Percentiles rank a stretch among this genome's conserved stretches.
Evolutionary conservation across 2,888 invertebrate genomes (phyloP).

Genomic region (Xestia sexstrigata): DNA sequence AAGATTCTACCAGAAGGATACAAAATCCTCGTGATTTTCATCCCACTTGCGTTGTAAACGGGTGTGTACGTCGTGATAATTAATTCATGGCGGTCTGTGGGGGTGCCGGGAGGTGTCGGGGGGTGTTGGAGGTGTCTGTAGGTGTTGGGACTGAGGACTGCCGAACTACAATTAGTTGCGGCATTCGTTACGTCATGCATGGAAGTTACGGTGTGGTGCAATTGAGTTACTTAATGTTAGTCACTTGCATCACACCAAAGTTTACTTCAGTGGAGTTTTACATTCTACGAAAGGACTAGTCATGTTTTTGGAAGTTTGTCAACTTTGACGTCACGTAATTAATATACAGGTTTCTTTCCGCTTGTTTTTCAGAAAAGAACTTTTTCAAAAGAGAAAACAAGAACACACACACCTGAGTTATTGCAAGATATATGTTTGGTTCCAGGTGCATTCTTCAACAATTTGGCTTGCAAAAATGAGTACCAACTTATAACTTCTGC

Average conservation of each 20-base stretch:
- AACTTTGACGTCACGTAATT: not conserved
- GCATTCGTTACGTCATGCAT: slow-evolving; percentile 67
- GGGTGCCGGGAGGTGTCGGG: slow-evolving; percentile 24
- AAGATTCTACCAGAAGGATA: slow-evolving; percentile 12
- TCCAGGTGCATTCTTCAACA: too few relatives aligned
- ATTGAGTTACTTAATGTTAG: slow-evolving; percentile 18
- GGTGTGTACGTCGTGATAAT: slow-evolving; percentile 69
- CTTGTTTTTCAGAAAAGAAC: not conserved
- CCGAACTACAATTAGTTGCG: slow-evolving; percentile 68
- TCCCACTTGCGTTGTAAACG: slow-evolving; percentile 54
- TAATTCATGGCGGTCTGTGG: slow-evolving; percentile 69
- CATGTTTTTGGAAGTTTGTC: not conserved
- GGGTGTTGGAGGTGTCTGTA: slow-evolving; percentile 50
- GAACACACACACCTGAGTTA: not conserved
- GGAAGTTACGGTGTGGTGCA: slow-evolving; percentile 40
- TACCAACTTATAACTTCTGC: too few relatives aligned
- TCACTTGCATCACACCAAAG: not conserved
- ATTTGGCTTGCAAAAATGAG: too few relatives aligned
- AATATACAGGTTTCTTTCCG: not conserved
- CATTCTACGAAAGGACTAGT: not conserved
- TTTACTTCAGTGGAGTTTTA: not conserved
- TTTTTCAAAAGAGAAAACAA: too few relatives aligned
- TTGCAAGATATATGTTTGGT: not conserved
- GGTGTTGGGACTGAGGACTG: slow-evolving; percentile 53
- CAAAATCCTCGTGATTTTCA: slow-evolving; percentile 48